Percentiles rank a stretch among this genome's conserved stretches.
Evolutionary conservation across 2,797 vertebrate genomes (phyloP).

Genomic region (Sebastes matsubarae): DNA sequence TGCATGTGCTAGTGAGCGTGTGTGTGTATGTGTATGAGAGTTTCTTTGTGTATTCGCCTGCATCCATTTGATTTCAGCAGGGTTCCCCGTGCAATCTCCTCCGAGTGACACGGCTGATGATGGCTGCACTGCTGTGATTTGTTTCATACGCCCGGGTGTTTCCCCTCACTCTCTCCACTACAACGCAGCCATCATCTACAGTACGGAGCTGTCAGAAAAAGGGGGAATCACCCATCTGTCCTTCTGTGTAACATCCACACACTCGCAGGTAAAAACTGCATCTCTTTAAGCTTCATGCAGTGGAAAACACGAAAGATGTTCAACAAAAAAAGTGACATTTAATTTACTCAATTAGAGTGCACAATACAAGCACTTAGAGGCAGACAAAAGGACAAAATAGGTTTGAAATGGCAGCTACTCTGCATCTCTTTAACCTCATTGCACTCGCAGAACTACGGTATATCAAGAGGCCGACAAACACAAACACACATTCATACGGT

Average conservation of each 20-base stretch:
- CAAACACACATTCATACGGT: not conserved
- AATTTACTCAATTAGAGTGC: slow-evolving; percentile 16
- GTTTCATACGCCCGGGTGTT: slow-evolving; percentile 66
- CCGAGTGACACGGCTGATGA: slow-evolving; percentile 63
- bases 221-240: slow-evolving; percentile 62
- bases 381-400: not conserved
- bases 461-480: not conserved
- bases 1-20: not conserved
- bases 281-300: not conserved
- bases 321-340: not conserved
- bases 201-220: slow-evolving; percentile 45
- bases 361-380: slow-evolving; percentile 11
- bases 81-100: slow-evolving; percentile 62
- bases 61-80: slow-evolving; percentile 68
- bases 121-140: slow-evolving; percentile 63
- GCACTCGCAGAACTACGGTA: not conserved
- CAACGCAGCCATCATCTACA: slow-evolving; percentile 20
- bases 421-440: slow-evolving; percentile 15
- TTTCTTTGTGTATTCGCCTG: slow-evolving; percentile 45
- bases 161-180: slow-evolving; percentile 47
- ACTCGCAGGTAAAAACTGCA: slow-evolving; percentile 15
- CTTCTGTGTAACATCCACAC: slow-evolving; percentile 3
- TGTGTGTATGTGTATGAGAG: not conserved
- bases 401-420: slow-evolving; percentile 12
- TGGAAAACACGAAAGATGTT: not conserved